Percentiles rank a stretch among this genome's conserved stretches.
Conservation (phyloP, 2,113 vertebrate genomes). For the Chauna torquata region DNA sequence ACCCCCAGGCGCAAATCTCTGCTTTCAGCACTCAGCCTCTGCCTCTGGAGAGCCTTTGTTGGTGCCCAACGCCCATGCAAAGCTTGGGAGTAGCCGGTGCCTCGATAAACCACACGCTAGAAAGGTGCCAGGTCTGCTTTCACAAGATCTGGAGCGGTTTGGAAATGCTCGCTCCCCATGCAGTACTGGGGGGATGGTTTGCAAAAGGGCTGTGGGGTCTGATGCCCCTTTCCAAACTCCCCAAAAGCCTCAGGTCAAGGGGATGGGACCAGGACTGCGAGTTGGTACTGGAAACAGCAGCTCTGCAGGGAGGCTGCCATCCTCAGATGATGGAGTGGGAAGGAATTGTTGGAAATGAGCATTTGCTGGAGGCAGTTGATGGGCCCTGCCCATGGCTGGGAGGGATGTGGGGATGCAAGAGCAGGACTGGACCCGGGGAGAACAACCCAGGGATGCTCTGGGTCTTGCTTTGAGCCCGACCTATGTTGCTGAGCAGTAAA, state of each 20-base stretch:
- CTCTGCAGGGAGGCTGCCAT: not conserved
- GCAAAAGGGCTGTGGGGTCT: fast-evolving
- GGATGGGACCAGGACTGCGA: not conserved
- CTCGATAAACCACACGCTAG: constrained; percentile 18
- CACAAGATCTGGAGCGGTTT: not conserved
- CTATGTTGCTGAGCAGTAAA: not conserved
- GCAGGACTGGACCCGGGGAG: not conserved
- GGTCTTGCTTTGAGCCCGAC: not conserved
- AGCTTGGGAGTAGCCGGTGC: constrained; percentile 31
- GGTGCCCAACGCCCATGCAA: constrained; percentile 25
- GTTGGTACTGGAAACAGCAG: fast-evolving
- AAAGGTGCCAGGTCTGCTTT: not conserved
- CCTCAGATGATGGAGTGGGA: fast-evolving
- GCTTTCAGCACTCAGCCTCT: not conserved
- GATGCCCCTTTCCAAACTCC: not conserved
- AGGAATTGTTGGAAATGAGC: not conserved
- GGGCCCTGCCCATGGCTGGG: not conserved
- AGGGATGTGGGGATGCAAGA: not conserved
- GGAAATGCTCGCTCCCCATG: not conserved
- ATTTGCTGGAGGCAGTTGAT: not conserved
- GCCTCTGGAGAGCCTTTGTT: constrained; percentile 39
- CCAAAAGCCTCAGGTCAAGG: not conserved
- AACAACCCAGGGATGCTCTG: not conserved
- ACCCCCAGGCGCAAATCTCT: not conserved
- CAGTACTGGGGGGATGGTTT: fast-evolving